Evolutionary conservation across 2,113 vertebrate genomes (phyloP), one percentile per base, ranked within the genome.

Genomic region (Mugil cephalus): DNA sequence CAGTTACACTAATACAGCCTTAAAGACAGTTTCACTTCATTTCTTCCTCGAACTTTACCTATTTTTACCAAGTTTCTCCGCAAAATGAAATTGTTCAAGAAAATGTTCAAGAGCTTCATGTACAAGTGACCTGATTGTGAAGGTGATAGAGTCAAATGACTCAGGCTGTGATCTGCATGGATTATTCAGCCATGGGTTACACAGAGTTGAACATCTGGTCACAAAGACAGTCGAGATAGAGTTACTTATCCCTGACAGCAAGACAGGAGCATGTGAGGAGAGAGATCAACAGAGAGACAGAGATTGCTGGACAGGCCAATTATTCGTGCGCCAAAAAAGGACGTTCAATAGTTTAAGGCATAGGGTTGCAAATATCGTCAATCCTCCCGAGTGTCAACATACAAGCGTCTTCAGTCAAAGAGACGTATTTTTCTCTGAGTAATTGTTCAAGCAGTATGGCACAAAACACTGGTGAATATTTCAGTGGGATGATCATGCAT

Each of bases 121-220:
- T n/a, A 30, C 17, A 36, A 18, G 2, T 14, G 43, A 69, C 45
- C 36, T 75, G 9, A 43, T 62, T 47, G 12, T 10, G 10, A 36
- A 66, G 19, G 1, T 8, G 59, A 70, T 30, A 21, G 54, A 39
- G 53, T 46, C 80, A 74, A 42, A 21, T 56, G 48, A 67, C 55
- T 43, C 46, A 50, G 35, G 61, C 53, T 35, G 24, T 38, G 54
- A 82, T 82, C 67, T 63, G 55, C 45, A 63, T 78, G 80, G 79
- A 83, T 86, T 73, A 19, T 77, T 56, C 62, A 76, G 80, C 69
- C 8, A 50, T 81, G 69, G 79, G 79, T 65, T 79, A 87, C 14
- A 50, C 47, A 84, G 79, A 87, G 87, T 72, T 85, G 71, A 91
- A 90, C 92, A 90, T 90, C 86, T 91, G 80, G 74, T 68, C 72